Percentiles rank a stretch among this genome's conserved stretches.
Evolutionary conservation across 2,113 vertebrate species (phyloP).

Genomic region (Neolamprologus fasciatus): DNA sequence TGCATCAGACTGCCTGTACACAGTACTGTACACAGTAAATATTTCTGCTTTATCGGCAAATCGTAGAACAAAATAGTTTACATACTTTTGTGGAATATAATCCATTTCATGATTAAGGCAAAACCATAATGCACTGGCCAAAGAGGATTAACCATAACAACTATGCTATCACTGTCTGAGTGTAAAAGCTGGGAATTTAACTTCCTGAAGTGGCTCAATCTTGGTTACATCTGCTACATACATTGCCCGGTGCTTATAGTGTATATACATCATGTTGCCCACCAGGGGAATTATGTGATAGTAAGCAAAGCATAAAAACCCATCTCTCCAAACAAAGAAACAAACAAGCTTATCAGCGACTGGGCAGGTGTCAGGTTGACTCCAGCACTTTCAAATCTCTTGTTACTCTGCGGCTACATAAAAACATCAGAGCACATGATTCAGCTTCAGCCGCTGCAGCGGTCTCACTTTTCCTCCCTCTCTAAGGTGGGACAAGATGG

Average conservation of each 20-base stretch:
- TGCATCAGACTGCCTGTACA: conserved; percentile 68
- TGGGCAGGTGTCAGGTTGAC: background rate
- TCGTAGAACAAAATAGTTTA: conserved; percentile 68
- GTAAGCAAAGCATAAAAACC: conserved; percentile 39
- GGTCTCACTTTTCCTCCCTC: background rate
- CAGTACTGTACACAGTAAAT: conserved; percentile 61
- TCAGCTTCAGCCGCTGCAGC: background rate
- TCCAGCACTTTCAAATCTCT: background rate
- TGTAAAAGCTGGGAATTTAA: conserved; percentile 39
- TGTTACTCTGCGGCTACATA: conserved; percentile 15
- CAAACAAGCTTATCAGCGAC: background rate
- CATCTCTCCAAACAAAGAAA: background rate
- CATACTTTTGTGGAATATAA: conserved; percentile 52
- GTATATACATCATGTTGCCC: conserved; percentile 50
- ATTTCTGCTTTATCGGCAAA: conserved; percentile 65
- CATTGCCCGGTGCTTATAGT: conserved; percentile 45
- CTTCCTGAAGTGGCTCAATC: conserved; percentile 52
- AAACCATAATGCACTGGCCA: conserved; percentile 60
- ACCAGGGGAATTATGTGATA: conserved; percentile 43
- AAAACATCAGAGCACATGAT: conserved; percentile 10
- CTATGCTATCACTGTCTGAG: conserved; percentile 30
- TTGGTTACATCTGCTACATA: conserved; percentile 64
- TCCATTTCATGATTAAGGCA: conserved; percentile 63
- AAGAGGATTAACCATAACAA: conserved; percentile 40
- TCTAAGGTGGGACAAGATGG: background rate